Base-by-base conservation (phyloP, 2,113 vertebrate genomes). In the Tachysurus vachellii region DNA sequence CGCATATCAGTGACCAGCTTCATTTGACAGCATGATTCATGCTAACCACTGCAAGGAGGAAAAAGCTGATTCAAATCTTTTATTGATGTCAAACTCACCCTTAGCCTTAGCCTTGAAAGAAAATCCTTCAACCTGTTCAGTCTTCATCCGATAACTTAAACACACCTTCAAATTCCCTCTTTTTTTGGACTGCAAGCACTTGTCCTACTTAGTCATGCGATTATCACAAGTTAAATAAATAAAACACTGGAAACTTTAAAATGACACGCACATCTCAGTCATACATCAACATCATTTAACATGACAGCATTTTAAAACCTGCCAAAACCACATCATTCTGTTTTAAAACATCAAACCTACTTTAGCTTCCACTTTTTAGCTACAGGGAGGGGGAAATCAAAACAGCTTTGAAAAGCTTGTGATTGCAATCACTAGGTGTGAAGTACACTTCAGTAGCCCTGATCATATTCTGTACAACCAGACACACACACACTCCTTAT, bases 231-330 rank as follows among this genome's bases (percentile, higher is more conserved):
- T 68, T 61, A 61, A 86, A 86, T 73, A 86, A 86, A 85, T 66
- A 85, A 85, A 42, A 79, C n/a, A 85, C 47, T 54, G 21, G 11
- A 71, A 81, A 81, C 62, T 23, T 11, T 70, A 68, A 80, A 70
- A 70, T 16, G 36, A 64, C 64, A 76, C 57, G 82, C 47, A 50
- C 47, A 50, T 70, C 36, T 77, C 42, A 75, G 23, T 73, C 84
- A 31, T 21, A 42, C 42, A 56, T 53, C 26, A 53, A 54, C 44
- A 36, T 8, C 21, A 26, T 26, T 56, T 31, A 36, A 56, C 14
- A 2, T 70, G 19, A 85, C 47, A 23, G 19, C 17, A 66, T 21
- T 76, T 66, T 28, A 56, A 85, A 56, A 53, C 53, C 53, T 64
- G 86, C 82, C 17, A 31, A 50, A 77, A 16, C 36, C 31, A 6